A percentile compares a stretch with the other conserved stretches of the same genome.
phyloP scores from a whole-genome alignment of 92 coral and sea anemone genomes.

The Palythoa grandiflora region DNA sequence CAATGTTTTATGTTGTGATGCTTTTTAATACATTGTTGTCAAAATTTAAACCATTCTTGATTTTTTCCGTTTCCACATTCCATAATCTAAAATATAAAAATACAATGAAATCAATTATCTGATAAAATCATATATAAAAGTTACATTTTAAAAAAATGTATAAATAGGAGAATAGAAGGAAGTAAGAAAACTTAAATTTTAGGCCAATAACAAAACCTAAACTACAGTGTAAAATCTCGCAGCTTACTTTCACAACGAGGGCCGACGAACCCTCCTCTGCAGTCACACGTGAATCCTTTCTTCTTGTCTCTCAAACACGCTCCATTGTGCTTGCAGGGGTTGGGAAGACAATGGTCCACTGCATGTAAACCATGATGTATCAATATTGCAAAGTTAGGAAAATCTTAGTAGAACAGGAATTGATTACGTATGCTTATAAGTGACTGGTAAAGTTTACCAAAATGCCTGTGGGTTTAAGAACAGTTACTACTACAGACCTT shows the following conservation, averaged over 20 bases:
- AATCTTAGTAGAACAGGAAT: background rate
- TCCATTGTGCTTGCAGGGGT: slow-evolving; percentile 88
- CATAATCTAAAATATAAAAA: too few species aligned
- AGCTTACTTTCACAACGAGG: slow-evolving; percentile 81
- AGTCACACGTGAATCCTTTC: slow-evolving; percentile 76
- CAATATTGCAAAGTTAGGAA: background rate
- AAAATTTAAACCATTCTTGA: too few species aligned
- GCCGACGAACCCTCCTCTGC: slow-evolving; percentile 88
- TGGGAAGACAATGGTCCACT: slow-evolving; percentile 77
- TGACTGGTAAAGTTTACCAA: too few species aligned
- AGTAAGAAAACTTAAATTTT: background rate
- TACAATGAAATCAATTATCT: too few species aligned
- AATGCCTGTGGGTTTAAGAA: background rate
- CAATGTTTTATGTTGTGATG: too few species aligned
- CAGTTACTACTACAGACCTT: too few species aligned
- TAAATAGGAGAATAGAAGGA: too few species aligned
- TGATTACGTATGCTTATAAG: background rate
- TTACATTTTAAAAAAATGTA: too few species aligned
- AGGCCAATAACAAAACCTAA: background rate
- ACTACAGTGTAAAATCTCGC: background rate
- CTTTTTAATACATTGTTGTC: too few species aligned
- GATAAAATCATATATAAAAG: too few species aligned
- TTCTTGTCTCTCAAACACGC: slow-evolving; percentile 74
- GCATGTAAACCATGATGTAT: background rate
- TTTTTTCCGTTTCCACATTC: too few species aligned